phyloP scores from a whole-genome alignment of 2,888 invertebrate species.

The Ornithoptera priamus region DNA sequence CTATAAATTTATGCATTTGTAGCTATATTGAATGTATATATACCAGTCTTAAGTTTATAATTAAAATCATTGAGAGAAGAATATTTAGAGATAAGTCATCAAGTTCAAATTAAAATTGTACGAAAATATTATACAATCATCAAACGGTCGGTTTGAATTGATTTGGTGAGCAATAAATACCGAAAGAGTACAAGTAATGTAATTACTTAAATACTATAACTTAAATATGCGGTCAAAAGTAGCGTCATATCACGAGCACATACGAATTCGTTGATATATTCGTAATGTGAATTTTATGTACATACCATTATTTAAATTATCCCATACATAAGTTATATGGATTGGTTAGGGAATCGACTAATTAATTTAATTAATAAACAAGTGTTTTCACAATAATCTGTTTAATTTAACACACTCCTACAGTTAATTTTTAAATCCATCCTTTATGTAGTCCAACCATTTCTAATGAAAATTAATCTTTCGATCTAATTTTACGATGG shows the following conservation, averaged over 20 bases:
- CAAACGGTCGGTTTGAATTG: constrained; percentile 48
- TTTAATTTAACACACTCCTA: constrained; percentile 34
- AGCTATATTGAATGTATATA: constrained; percentile 12
- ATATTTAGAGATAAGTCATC: constrained; percentile 46
- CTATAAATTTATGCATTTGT: constrained; percentile 9
- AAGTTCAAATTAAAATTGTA: constrained; percentile 56
- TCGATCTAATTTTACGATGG: too few relatives aligned
- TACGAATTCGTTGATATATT: constrained; percentile 50
- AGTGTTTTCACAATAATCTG: constrained; percentile 42
- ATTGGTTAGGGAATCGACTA: constrained; percentile 67
- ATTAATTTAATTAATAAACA: constrained; percentile 49
- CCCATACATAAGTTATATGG: constrained; percentile 60
- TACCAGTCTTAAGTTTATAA: constrained; percentile 31
- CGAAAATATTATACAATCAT: constrained; percentile 48
- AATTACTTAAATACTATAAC: constrained; percentile 54
- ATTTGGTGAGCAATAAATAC: constrained; percentile 68
- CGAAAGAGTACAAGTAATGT: constrained; percentile 60
- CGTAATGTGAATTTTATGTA: constrained; percentile 52
- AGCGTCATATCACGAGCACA: constrained; percentile 56
- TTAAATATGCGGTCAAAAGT: constrained; percentile 40
- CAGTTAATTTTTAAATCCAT: too few relatives aligned
- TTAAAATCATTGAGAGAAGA: constrained; percentile 34
- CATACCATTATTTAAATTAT: constrained; percentile 57
- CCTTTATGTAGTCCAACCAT: too few relatives aligned
- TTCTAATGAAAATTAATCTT: too few relatives aligned